These are phyloP conservation scores for Cactoblastis cactorum DNA, from an alignment of 2,888 invertebrate genomes.

Conservation along the genomic window DNA sequence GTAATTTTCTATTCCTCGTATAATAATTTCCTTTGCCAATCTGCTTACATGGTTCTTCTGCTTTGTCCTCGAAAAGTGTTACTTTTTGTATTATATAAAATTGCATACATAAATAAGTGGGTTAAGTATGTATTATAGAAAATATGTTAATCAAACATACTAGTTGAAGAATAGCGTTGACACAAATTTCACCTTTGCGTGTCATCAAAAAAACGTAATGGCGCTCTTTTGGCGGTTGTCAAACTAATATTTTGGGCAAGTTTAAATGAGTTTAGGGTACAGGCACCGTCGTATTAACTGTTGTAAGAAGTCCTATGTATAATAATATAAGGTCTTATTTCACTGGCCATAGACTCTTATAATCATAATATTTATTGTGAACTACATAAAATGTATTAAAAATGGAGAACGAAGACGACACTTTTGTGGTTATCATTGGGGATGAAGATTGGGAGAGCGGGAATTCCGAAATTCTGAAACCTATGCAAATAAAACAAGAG, in stretches of 20 bases:
- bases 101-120: too few species aligned
- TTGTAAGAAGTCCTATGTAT: too few species aligned
- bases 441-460: constrained; percentile 24
- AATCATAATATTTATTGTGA: too few species aligned
- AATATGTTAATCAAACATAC: too few species aligned
- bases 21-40: neutral
- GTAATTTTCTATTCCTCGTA: neutral
- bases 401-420: constrained; percentile 41
- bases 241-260: neutral
- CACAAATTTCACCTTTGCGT: neutral
- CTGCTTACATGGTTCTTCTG: neutral
- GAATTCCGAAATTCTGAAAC: neutral
- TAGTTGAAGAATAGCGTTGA: neutral
- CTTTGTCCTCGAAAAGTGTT: neutral
- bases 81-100: neutral
- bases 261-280: too few species aligned
- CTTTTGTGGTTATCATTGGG: constrained; percentile 40
- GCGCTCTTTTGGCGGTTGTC: constrained; percentile 10
- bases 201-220: neutral
- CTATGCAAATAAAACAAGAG: constrained; percentile 2
- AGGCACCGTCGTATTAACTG: too few species aligned
- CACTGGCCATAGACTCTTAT: too few species aligned
- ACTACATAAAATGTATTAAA: too few species aligned
- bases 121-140: too few species aligned
- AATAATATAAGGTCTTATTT: too few species aligned